A percentile compares a stretch with the other conserved stretches of the same genome.
phyloP scores from a whole-genome alignment of 2,113 vertebrate species.

The Chlorodrepanis virens region DNA sequence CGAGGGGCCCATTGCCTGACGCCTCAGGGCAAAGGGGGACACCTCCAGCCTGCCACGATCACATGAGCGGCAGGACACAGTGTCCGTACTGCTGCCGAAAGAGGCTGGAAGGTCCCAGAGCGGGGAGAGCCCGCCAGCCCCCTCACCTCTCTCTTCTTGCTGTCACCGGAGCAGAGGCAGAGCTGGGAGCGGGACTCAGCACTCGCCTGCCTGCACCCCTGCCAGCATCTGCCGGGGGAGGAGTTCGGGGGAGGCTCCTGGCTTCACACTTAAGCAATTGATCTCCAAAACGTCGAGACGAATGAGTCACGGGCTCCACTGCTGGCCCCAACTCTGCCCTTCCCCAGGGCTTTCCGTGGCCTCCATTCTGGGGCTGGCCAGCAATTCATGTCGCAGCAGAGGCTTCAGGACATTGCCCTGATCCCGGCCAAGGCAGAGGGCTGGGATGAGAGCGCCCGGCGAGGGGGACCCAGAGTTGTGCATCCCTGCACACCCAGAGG shows the following conservation, averaged over 20 bases:
- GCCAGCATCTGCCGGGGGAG: not conserved
- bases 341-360: not conserved
- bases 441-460: not conserved
- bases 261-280: not conserved
- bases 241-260: not conserved
- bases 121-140: not conserved
- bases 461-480: rapidly evolving
- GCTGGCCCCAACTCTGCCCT: not conserved
- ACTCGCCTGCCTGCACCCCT: not conserved
- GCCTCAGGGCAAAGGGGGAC: not conserved
- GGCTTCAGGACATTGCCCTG: not conserved
- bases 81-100: rapidly evolving
- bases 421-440: not conserved
- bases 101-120: not conserved
- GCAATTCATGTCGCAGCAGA: not conserved
- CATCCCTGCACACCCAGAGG: not conserved
- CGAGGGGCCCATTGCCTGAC: not conserved
- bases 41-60: not conserved
- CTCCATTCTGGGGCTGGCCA: not conserved
- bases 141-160: not conserved
- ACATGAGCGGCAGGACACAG: not conserved
- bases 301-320: not conserved
- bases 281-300: not conserved
- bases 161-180: not conserved
- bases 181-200: not conserved